Evolutionary conservation across 2,888 invertebrate species (phyloP), one percentile per base, ranked within the genome.

Genomic region (Doris montereyensis): DNA sequence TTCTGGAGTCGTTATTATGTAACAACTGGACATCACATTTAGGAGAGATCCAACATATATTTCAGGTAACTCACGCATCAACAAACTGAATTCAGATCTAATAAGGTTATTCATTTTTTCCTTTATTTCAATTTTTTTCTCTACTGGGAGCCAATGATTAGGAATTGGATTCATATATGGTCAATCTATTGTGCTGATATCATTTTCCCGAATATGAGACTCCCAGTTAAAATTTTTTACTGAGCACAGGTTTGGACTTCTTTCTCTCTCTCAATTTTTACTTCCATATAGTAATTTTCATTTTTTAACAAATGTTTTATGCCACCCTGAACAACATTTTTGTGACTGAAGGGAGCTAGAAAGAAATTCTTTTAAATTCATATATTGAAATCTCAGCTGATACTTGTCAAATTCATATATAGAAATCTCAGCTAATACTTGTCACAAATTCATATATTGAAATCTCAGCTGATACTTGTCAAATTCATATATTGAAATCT

Each of bases 1-100:
- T n/a, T n/a, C n/a, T n/a, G n/a, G n/a, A n/a, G n/a, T n/a, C n/a
- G n/a, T n/a, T n/a, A n/a, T n/a, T n/a, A n/a, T n/a, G n/a, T n/a
- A n/a, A n/a, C n/a, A n/a, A n/a, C n/a, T 99, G 79, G 97, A 98
- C 80, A 99, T 99, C 87, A 99, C 99, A 13, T 99, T 99, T 94
- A 94, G 99, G 87, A 94, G 99, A 89, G 99, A 99, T 93, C 98
- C 99, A 0, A 99, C 99, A 92, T 99, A 99, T 92, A 99, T 97
- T 93, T n/a, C n/a, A n/a, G n/a, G n/a, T n/a, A 93, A 99, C 88
- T 99, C 99, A 28, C 94, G 99, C 87, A 99, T 99, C 91, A 99
- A 99, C 92, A 99, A 99, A 92, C 94, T 95, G 89, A 94, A 96
- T 87, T 99, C 98, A 62, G 98, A 99, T 24, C 99, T 99, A 94